A percentile compares a stretch with the other conserved stretches of the same genome.
Conservation (phyloP, 1,140 invertebrate genomes). For the Trachelipus rathkii region DNA sequence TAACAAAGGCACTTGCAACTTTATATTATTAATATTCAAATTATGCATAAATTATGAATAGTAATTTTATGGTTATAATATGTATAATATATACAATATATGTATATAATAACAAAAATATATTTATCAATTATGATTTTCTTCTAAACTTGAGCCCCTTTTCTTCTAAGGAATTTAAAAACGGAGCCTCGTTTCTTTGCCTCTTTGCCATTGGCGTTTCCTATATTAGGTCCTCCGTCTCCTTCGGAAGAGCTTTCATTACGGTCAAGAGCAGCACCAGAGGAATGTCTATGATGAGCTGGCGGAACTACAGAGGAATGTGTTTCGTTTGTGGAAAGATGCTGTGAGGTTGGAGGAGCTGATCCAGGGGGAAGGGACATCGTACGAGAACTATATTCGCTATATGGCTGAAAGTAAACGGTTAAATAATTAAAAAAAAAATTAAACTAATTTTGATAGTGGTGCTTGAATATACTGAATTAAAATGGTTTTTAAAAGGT, state of each 20-base stretch:
- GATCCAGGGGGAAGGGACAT: slow-evolving; percentile 46
- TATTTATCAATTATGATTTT: background rate
- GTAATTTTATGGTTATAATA: no score
- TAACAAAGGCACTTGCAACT: background rate
- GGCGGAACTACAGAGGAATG: slow-evolving; percentile 27
- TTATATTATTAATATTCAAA: background rate
- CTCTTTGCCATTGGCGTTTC: slow-evolving; percentile 40
- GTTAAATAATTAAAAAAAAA: slow-evolving; percentile 6
- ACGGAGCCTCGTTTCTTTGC: slow-evolving; percentile 42
- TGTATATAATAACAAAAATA: slow-evolving; percentile 10
- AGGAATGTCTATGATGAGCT: slow-evolving; percentile 31
- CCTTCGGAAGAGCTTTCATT: slow-evolving; percentile 48
- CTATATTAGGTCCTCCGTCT: slow-evolving; percentile 44
- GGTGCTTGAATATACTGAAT: background rate
- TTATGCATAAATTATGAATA: background rate
- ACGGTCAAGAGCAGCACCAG: slow-evolving; percentile 34
- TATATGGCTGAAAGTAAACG: slow-evolving; percentile 31
- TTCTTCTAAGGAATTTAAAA: slow-evolving; percentile 39
- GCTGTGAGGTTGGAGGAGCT: slow-evolving; percentile 36
- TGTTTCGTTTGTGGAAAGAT: slow-evolving; percentile 26
- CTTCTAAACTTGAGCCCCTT: slow-evolving; percentile 41
- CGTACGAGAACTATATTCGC: slow-evolving; percentile 36
- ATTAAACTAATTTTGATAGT: background rate
- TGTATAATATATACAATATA: background rate
- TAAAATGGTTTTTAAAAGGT: background rate